Base-by-base conservation (phyloP, 2,888 invertebrate genomes). In the Achlya flavicornis region DNA sequence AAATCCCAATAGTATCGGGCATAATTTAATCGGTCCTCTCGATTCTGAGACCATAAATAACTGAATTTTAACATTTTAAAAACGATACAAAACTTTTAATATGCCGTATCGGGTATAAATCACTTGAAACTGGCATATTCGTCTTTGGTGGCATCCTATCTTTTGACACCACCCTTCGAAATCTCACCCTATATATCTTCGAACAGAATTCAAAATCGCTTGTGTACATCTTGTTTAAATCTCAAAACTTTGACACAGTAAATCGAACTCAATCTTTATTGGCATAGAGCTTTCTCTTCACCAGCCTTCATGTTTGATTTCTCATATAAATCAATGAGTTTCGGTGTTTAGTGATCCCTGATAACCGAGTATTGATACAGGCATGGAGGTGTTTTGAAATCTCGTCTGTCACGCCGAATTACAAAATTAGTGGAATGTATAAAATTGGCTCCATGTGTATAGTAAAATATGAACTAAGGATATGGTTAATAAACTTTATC, bases 1-100 rank as follows among this genome's bases (percentile, higher is more conserved):
- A 92, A 93, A 93, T 93, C 87, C 88, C 76, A 76, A 81, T 86
- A 85, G 84, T 88, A 90, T 90, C 87, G 83, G 88, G 83, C 92
- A 92, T 92, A 89, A 90, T 92, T 92, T 92, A 92, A 92, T 91
- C 92, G 90, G 84, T 88, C 89, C 92, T 90, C 85, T 92, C 92
- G 92, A 93, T 93, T 92, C 90, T 87, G 87, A 85, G 77, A 81
- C 75, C 91, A 93, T 93, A 93, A 93, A 93, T 93, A 86, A 92
- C 89, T 85, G 91, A 60, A 93, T 90, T 93, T 92, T 92, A 88
- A 92, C 90, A 91, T 91, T 90, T 84, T 83, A 87, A 89, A 87
- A 88, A 90, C 82, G 85, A 93, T 92, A 91, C 83, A 92, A 92
- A 91, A 92, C 90, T 83, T 90, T 92, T 92, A 93, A 93, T 93